These are phyloP conservation scores for Andrena hattorfiana DNA, from an alignment of 2,888 invertebrate genomes.

Conservation along the genomic window DNA sequence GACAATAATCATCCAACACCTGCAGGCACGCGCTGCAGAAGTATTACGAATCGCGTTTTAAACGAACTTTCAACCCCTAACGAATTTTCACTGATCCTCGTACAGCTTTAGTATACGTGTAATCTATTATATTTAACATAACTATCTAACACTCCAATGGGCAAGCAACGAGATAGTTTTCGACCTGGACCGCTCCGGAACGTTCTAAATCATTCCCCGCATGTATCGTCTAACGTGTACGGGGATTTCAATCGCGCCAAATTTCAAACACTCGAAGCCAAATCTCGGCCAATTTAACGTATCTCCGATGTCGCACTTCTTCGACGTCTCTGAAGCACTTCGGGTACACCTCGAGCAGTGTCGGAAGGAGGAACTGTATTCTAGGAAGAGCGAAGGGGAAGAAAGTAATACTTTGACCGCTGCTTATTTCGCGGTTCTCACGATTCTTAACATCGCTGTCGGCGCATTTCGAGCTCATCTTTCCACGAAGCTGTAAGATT, in stretches of 20 bases:
- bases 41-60: background rate
- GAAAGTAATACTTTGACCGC: constrained; percentile 14
- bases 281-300: background rate
- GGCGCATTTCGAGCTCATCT: constrained; percentile 7
- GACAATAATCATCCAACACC: constrained; percentile 78
- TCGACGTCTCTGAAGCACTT: background rate
- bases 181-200: background rate
- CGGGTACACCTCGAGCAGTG: background rate
- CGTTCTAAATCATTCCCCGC: background rate
- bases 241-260: background rate
- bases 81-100: background rate
- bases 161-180: background rate
- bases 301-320: background rate
- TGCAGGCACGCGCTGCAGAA: constrained; percentile 48
- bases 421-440: constrained; percentile 35
- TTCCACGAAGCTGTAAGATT: background rate
- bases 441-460: constrained; percentile 18
- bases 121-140: background rate
- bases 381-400: background rate
- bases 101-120: background rate
- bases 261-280: background rate
- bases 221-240: background rate
- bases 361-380: background rate
- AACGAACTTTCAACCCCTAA: background rate
- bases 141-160: background rate